Evolutionary conservation across 2,797 vertebrate species (phyloP).

Genomic region (Premnoplex brunnescens): DNA sequence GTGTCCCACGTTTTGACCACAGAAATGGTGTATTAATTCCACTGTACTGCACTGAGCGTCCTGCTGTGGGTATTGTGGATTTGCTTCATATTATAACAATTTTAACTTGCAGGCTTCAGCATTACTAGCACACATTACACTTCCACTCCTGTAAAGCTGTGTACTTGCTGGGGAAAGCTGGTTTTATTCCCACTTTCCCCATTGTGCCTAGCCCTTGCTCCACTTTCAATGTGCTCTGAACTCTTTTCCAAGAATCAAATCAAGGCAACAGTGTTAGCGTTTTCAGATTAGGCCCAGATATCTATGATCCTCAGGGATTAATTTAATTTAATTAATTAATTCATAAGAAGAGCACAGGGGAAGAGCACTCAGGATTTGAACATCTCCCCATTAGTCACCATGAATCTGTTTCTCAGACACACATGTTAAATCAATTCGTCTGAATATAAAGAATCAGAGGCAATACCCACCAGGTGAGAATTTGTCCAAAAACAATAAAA

Average conservation of each 20-base stretch:
- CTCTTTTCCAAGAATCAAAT: not conserved
- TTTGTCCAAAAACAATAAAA: not conserved
- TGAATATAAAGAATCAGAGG: not conserved
- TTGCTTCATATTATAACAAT: not conserved
- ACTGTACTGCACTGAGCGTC: not conserved
- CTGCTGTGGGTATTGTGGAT: not conserved
- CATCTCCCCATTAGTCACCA: not conserved
- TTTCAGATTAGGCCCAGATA: not conserved
- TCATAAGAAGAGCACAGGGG: not conserved
- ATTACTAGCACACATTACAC: not conserved
- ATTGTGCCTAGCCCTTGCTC: not conserved
- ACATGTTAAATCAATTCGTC: not conserved
- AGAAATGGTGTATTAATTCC: not conserved
- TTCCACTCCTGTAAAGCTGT: not conserved
- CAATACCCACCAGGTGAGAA: not conserved
- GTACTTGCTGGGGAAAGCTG: not conserved
- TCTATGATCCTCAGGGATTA: not conserved
- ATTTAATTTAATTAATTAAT: not conserved
- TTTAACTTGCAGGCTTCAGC: not conserved
- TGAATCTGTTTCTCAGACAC: not conserved
- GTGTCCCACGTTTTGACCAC: not conserved
- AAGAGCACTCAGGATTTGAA: not conserved
- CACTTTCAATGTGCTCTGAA: not conserved
- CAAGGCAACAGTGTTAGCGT: not conserved
- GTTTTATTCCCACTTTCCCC: not conserved